These are phyloP conservation scores for Aphaenogaster floridana DNA, from an alignment of 1,140 invertebrate species.

Conservation along the genomic window DNA sequence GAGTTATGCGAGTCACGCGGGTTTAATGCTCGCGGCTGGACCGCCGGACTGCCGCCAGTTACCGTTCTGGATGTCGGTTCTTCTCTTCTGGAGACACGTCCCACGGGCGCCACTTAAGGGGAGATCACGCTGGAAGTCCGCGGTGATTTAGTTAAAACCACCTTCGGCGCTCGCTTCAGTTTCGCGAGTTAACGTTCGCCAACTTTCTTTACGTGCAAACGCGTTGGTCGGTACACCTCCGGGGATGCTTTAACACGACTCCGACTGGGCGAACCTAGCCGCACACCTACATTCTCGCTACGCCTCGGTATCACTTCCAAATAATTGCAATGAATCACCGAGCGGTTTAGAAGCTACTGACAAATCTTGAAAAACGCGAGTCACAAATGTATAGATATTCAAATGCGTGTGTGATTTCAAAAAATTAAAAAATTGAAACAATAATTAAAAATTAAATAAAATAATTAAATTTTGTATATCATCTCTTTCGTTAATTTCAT, in stretches of 20 bases:
- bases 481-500: background rate
- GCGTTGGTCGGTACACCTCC: constrained; percentile 12
- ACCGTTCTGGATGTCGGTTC: constrained; percentile 63
- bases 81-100: constrained; percentile 61
- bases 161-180: constrained; percentile 72
- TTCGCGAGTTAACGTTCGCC: constrained; percentile 75
- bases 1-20: constrained; percentile 43
- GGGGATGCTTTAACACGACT: constrained; percentile 36
- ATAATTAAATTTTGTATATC: background rate
- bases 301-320: background rate
- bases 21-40: constrained; percentile 31
- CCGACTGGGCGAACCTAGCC: background rate
- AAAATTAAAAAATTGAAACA: background rate
- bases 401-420: background rate
- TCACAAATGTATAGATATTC: background rate
- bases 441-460: constrained; percentile 34
- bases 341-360: background rate
- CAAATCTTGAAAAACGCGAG: background rate
- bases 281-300: background rate
- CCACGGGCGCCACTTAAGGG: constrained; percentile 74
- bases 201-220: constrained; percentile 66
- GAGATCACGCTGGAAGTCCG: constrained; percentile 66
- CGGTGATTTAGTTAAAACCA: constrained; percentile 77
- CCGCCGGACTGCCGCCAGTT: constrained; percentile 26
- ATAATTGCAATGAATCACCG: background rate